Conservation (phyloP, 2,797 vertebrate species). For the Eupleurogrammus muticus region DNA sequence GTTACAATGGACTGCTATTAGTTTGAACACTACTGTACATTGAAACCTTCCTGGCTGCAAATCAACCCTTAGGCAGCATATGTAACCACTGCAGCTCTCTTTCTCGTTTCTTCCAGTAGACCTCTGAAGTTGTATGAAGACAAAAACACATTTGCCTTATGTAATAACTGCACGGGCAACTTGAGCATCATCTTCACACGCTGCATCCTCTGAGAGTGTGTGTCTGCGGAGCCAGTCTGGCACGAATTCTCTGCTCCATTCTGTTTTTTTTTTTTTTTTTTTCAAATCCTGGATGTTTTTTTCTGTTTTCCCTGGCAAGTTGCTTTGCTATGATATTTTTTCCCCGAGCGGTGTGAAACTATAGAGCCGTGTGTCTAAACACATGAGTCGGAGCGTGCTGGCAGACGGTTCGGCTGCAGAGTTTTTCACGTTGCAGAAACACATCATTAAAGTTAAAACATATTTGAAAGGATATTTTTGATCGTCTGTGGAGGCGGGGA, state of each 20-base stretch:
- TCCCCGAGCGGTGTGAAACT: constrained; percentile 60
- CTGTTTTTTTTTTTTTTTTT: not conserved
- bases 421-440: constrained; percentile 10
- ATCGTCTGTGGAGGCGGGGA: too few species aligned
- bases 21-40: too few species aligned
- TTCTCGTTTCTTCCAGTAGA: constrained; percentile 51
- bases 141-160: constrained; percentile 38
- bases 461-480: too few species aligned
- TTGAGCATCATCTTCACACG: constrained; percentile 30
- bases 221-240: constrained; percentile 48
- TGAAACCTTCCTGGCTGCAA: constrained; percentile 48
- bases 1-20: too few species aligned
- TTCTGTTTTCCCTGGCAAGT: constrained; percentile 49
- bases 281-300: constrained; percentile 48
- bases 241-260: constrained; percentile 9
- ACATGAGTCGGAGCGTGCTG: constrained; percentile 45
- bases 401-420: constrained; percentile 32
- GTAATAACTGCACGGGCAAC: constrained; percentile 32
- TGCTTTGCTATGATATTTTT: constrained; percentile 55
- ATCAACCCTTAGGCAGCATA: constrained; percentile 46
- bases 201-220: constrained; percentile 25
- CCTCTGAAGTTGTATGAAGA: constrained; percentile 42
- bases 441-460: constrained; percentile 32
- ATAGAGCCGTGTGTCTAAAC: constrained; percentile 49
- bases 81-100: constrained; percentile 29